Percentiles rank a stretch among this genome's conserved stretches.
phyloP scores from a whole-genome alignment of 1,140 invertebrate genomes.

The Tetragnatha versicolor region DNA sequence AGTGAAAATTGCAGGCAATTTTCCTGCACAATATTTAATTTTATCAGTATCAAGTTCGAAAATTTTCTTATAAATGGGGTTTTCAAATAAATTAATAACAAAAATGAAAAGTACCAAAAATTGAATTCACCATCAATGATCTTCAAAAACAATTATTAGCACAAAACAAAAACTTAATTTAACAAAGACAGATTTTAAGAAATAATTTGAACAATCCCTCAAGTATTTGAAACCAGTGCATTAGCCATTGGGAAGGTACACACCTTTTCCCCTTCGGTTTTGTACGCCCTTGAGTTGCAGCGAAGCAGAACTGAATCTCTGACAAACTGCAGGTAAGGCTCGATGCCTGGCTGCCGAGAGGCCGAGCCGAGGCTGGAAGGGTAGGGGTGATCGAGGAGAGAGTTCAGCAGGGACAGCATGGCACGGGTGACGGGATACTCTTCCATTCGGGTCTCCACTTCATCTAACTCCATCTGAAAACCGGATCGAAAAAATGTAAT shows the following conservation, averaged over 20 bases:
- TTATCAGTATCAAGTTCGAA: too few species aligned
- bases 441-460: constrained; percentile 88
- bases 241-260: constrained; percentile 2
- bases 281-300: constrained; percentile 79
- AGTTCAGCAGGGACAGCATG: constrained; percentile 78
- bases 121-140: neutral
- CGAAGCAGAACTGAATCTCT: constrained; percentile 79
- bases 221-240: neutral
- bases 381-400: constrained; percentile 73
- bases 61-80: too few species aligned
- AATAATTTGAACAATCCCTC: neutral
- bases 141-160: neutral
- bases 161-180: neutral
- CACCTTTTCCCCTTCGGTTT: constrained; percentile 76
- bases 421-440: constrained; percentile 84
- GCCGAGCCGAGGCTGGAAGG: constrained; percentile 82
- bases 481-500: too few species aligned
- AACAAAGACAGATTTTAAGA: neutral
- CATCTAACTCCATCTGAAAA: constrained; percentile 69
- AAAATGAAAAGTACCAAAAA: neutral
- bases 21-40: too few species aligned
- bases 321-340: constrained; percentile 87
- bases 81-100: too few species aligned
- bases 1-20: too few species aligned
- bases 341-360: constrained; percentile 81